These are phyloP conservation scores for Epizoanthus rinbou DNA, from an alignment of 92 coral and sea anemone genomes.

Conservation along the genomic window DNA sequence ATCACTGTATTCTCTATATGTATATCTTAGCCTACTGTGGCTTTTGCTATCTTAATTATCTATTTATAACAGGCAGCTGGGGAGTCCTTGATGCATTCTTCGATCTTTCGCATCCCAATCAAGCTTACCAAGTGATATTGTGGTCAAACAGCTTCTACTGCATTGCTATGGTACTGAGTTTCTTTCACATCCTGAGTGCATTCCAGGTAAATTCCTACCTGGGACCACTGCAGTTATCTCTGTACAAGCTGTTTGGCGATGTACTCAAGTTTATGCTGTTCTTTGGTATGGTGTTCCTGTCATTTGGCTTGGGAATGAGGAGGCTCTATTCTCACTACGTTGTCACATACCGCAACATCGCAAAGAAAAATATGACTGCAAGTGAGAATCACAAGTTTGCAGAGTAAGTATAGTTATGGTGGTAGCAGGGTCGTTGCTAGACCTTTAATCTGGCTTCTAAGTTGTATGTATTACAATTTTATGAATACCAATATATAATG, in stretches of 20 bases:
- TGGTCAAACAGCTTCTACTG: conserved; percentile 27
- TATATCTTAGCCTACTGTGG: no score
- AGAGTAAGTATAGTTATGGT: not conserved
- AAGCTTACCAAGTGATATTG: not conserved
- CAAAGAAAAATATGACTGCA: not conserved
- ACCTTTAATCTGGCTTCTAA: no score
- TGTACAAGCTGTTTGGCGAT: conserved; percentile 70
- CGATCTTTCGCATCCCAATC: not conserved
- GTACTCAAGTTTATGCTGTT: conserved; percentile 75
- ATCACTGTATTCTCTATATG: no score
- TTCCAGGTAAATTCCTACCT: conserved; percentile 63
- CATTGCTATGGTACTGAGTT: conserved; percentile 56
- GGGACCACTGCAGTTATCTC: conserved; percentile 82
- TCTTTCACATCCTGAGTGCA: conserved; percentile 60
- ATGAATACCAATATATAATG: no score
- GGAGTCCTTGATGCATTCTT: conserved; percentile 1
- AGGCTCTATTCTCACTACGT: conserved; percentile 80
- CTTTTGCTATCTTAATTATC: no score
- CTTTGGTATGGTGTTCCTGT: conserved; percentile 67
- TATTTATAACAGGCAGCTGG: conserved; percentile 7
- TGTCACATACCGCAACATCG: conserved; percentile 56
- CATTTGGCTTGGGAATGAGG: conserved; percentile 78
- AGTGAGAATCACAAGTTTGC: conserved; percentile 22
- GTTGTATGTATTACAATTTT: no score
- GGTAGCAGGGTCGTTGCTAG: no score